These are phyloP conservation scores for Odontamblyopus lacepedii DNA, from an alignment of 2,797 vertebrate genomes.

Conservation along the genomic window DNA sequence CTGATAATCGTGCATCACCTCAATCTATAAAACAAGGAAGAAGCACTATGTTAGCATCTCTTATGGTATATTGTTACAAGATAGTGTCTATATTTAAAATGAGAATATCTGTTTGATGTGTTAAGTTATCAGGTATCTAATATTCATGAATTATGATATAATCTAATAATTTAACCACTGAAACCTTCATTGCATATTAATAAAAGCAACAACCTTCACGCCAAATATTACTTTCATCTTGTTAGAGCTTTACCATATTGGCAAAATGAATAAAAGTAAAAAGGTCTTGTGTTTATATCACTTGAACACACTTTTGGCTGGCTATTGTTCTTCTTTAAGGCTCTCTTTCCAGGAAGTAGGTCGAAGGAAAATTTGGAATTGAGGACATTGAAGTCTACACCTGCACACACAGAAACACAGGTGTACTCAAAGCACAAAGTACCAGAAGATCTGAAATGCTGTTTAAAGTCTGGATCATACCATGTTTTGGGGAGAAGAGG, in stretches of 20 bases:
- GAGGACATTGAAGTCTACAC: slow-evolving; percentile 86
- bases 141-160: no score
- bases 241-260: not conserved
- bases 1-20: slow-evolving; percentile 89
- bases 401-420: slow-evolving; percentile 55
- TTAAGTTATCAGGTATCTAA: no score
- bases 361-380: slow-evolving; percentile 92
- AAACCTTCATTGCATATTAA: no score
- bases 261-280: not conserved
- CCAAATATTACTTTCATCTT: not conserved
- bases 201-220: no score
- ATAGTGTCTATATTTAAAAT: not conserved
- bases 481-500: slow-evolving; percentile 88
- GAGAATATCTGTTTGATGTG: no score
- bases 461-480: slow-evolving; percentile 64
- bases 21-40: slow-evolving; percentile 75
- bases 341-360: slow-evolving; percentile 88
- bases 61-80: not conserved
- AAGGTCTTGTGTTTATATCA: not conserved
- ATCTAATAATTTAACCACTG: no score
- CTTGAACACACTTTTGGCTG: slow-evolving; percentile 81
- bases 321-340: slow-evolving; percentile 82
- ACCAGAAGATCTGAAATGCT: not conserved
- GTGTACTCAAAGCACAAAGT: slow-evolving; percentile 13
- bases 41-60: not conserved